Evolutionary conservation across 2,113 vertebrate genomes (phyloP).

Genomic region (Heterotilapia buettikoferi): DNA sequence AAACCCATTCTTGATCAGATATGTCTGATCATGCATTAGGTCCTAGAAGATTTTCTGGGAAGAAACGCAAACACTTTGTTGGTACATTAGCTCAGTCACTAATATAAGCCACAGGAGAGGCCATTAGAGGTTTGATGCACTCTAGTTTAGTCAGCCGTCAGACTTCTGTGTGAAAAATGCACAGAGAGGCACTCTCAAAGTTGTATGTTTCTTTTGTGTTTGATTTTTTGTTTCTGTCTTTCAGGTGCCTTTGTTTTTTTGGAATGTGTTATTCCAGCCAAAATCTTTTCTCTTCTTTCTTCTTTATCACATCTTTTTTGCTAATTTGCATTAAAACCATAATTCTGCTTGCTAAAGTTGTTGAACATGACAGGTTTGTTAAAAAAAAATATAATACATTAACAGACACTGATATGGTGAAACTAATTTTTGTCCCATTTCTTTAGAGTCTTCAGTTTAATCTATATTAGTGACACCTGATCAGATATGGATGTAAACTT

Average conservation of each 20-base stretch:
- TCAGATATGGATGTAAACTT: background rate
- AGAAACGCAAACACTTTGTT: background rate
- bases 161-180: background rate
- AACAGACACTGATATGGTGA: background rate
- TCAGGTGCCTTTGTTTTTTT: background rate
- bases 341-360: background rate
- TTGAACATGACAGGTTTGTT: background rate
- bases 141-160: background rate
- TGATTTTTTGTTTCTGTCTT: background rate
- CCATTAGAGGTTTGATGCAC: background rate
- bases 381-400: background rate
- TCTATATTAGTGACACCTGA: background rate
- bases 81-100: background rate
- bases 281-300: background rate
- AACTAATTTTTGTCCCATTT: accelerated
- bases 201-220: background rate
- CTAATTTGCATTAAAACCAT: background rate
- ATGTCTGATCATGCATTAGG: background rate
- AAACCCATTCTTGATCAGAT: background rate
- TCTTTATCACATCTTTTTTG: background rate
- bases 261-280: background rate
- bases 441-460: background rate
- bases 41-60: background rate
- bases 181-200: background rate
- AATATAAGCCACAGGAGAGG: background rate